Conservation (phyloP, 2,888 invertebrate species). For the Sminthurinus aureus region DNA sequence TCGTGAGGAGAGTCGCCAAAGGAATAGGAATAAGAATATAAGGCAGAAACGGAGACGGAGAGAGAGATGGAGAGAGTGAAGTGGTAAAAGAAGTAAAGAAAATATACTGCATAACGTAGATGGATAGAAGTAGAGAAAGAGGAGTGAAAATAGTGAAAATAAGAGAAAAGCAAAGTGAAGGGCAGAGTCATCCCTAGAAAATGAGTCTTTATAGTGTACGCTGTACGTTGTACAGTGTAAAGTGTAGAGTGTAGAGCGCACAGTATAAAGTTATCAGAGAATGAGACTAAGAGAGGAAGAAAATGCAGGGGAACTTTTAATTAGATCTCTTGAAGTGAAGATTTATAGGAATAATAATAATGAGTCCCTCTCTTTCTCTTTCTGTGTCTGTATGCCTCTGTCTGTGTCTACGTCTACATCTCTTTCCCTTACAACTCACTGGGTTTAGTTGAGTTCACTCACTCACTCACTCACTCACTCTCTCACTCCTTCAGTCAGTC, state of each 20-base stretch:
- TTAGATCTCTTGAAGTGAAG: conserved; percentile 51
- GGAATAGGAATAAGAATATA: too few relatives aligned
- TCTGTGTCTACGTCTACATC: conserved; percentile 15
- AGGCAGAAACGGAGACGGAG: too few relatives aligned
- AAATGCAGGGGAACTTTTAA: conserved; percentile 50
- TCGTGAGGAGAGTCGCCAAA: conserved; percentile 37
- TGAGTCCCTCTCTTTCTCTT: conserved; percentile 41
- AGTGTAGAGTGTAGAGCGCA: not conserved
- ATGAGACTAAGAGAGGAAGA: conserved; percentile 23
- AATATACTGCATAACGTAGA: too few relatives aligned
- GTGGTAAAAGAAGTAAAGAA: conserved; percentile 21
- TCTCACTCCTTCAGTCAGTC: not conserved
- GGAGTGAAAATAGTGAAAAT: conserved; percentile 7
- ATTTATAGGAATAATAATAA: conserved; percentile 54
- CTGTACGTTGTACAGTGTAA: not conserved
- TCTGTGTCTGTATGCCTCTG: too few relatives aligned
- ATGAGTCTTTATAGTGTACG: not conserved
- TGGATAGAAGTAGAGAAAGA: not conserved
- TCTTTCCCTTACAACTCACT: conserved; percentile 30
- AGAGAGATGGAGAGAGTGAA: not conserved
- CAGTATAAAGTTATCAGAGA: not conserved
- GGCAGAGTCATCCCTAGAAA: conserved; percentile 27
- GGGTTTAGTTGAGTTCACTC: conserved; percentile 24
- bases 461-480: conserved; percentile 9
- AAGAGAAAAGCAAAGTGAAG: conserved; percentile 25